Conservation (phyloP, 2,797 vertebrate species). For the Alosa sapidissima region DNA sequence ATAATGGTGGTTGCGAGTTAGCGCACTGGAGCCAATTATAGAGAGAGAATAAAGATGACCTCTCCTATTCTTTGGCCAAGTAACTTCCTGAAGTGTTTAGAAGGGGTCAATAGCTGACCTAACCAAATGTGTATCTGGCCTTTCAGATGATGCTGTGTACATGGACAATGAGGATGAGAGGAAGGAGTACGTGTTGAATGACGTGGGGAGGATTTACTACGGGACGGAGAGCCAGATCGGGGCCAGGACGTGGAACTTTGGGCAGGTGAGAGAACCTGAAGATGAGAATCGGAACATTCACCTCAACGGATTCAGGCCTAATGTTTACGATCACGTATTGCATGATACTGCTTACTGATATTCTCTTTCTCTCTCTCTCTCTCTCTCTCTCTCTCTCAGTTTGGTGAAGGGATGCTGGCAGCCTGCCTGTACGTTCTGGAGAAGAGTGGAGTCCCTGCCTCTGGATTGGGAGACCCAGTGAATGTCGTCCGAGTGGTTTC, state of each 20-base stretch:
- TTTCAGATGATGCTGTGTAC: conserved; percentile 79
- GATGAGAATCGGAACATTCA: neutral
- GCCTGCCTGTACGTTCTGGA: conserved; percentile 81
- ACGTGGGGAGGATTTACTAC: conserved; percentile 82
- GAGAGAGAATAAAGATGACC: neutral
- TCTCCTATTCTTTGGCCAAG: neutral
- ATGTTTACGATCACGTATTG: neutral
- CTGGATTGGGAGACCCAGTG: conserved; percentile 81
- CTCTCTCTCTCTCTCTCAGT: conserved; percentile 66
- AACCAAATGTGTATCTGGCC: neutral
- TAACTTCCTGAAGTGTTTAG: neutral
- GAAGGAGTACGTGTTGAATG: conserved; percentile 85
- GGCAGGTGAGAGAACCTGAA: conserved; percentile 73
- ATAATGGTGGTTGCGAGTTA: neutral
- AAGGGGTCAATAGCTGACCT: neutral
- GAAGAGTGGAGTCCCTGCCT: conserved; percentile 70
- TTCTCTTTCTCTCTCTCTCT: neutral
- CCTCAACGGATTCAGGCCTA: neutral
- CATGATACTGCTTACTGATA: neutral
- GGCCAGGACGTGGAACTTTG: conserved; percentile 84
- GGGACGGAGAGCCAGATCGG: conserved; percentile 84
- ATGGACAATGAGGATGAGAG: conserved; percentile 78
- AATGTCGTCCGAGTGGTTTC: conserved; percentile 81
- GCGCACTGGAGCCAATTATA: neutral
- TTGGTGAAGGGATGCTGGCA: conserved; percentile 76